These are phyloP conservation scores for Polietes domitor DNA, from an alignment of 2,888 invertebrate genomes.

Conservation along the genomic window DNA sequence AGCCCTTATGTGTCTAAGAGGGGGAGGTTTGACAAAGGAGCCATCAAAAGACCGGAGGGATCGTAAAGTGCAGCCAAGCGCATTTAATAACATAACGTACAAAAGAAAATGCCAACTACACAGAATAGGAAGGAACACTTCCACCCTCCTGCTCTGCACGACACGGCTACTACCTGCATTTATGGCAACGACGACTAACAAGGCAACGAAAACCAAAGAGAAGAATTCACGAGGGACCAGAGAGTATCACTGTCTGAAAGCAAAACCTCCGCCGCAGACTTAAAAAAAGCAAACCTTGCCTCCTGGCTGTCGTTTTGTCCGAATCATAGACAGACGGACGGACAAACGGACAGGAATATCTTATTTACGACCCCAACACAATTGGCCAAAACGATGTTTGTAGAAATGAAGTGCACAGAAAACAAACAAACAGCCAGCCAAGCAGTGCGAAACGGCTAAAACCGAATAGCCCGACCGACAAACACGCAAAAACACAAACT, in stretches of 20 bases:
- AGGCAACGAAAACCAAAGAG: not conserved
- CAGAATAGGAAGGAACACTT: not conserved
- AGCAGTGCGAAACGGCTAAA: not conserved
- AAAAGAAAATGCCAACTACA: slow-evolving; percentile 10
- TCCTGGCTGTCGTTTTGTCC: not conserved
- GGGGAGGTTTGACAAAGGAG: slow-evolving; percentile 34
- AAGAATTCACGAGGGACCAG: not conserved
- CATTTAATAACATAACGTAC: slow-evolving; percentile 61
- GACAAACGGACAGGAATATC: not conserved
- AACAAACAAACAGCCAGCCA: not conserved
- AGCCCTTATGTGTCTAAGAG: not conserved
- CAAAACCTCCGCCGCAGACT: not conserved
- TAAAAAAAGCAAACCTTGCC: too few species aligned
- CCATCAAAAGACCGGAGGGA: slow-evolving; percentile 48
- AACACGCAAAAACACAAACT: slow-evolving; percentile 33
- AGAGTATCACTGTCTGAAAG: not conserved
- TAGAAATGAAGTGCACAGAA: too few species aligned
- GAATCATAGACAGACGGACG: not conserved
- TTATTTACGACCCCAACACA: not conserved
- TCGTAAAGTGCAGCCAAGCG: slow-evolving; percentile 68
- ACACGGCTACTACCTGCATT: not conserved
- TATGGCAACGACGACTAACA: not conserved
- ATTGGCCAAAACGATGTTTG: not conserved
- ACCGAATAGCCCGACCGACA: not conserved
- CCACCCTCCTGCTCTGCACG: not conserved